Percentiles rank a stretch among this genome's conserved stretches.
These are phyloP conservation scores for Acanthurus tractus DNA, from an alignment of 2,797 vertebrate species.

Conservation along the genomic window DNA sequence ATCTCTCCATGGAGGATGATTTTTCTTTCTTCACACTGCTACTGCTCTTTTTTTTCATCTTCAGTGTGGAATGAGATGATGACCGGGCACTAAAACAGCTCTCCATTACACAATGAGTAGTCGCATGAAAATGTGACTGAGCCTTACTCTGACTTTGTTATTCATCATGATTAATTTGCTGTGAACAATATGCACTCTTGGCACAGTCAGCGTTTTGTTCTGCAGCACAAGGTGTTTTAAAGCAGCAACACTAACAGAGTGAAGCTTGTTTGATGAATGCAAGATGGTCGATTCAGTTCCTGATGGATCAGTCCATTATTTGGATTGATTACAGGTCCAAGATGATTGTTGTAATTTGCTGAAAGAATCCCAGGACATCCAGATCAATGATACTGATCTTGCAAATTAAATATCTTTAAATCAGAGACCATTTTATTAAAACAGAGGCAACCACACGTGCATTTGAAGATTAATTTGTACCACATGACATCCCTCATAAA, in stretches of 20 bases:
- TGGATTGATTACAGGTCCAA: conserved; percentile 25
- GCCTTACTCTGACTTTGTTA: not conserved
- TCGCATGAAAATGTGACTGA: not conserved
- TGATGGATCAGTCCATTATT: conserved; percentile 14
- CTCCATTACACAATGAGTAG: conserved; percentile 4
- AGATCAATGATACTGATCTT: conserved; percentile 33
- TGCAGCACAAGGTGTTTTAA: conserved; percentile 18
- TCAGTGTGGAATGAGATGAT: conserved; percentile 11
- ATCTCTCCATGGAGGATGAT: conserved; percentile 14
- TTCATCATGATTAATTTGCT: conserved; percentile 7
- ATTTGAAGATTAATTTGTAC: conserved; percentile 7
- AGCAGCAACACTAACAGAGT: not conserved
- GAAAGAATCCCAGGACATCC: not conserved
- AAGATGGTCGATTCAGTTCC: conserved; percentile 23
- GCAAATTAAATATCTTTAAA: conserved; percentile 5
- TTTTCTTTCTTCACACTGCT: conserved; percentile 19
- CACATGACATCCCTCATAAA: not conserved
- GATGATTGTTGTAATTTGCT: conserved; percentile 16
- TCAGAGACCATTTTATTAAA: not conserved
- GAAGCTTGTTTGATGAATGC: conserved; percentile 1
- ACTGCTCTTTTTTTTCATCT: conserved; percentile 19
- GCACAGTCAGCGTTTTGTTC: conserved; percentile 15
- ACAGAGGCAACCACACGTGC: not conserved
- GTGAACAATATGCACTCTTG: not conserved
- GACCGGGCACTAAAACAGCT: conserved; percentile 3